Conservation (phyloP, 1,140 invertebrate genomes). For the Solenopsis invicta region DNA sequence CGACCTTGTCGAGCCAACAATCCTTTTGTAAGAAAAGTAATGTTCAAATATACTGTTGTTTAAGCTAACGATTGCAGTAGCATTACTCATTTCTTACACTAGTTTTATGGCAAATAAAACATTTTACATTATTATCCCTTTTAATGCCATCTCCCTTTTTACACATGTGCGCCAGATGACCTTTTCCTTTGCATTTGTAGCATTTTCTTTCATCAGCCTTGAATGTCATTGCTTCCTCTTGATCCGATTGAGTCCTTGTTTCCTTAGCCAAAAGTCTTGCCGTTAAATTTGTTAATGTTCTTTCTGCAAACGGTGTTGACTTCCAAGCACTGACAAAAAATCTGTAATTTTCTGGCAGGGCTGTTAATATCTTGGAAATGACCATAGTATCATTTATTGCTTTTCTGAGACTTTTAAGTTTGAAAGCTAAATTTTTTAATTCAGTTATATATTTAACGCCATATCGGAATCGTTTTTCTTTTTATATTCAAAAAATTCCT, state of each 20-base stretch:
- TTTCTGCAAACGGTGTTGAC: not conserved
- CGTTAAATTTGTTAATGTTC: not conserved
- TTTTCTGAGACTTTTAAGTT: not conserved
- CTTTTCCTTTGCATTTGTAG: constrained; percentile 15
- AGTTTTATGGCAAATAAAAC: not conserved
- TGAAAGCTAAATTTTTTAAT: not conserved
- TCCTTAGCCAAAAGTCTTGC: constrained; percentile 4
- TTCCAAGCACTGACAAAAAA: constrained; percentile 23
- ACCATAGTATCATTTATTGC: constrained; percentile 7
- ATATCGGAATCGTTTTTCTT: not conserved
- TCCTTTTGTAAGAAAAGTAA: no score
- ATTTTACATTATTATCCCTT: not conserved
- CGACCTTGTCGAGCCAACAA: no score
- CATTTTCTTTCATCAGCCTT: constrained; percentile 12
- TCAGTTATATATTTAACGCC: constrained; percentile 20
- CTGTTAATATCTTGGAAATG: constrained; percentile 7
- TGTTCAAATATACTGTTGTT: no score
- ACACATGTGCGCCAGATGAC: constrained; percentile 3
- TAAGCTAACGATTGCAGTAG: no score
- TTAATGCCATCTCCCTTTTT: not conserved
- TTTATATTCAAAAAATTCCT: constrained; percentile 36
- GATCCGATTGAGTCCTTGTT: not conserved
- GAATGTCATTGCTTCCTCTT: not conserved
- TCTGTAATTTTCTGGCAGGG: not conserved
- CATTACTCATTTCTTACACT: no score